Conservation (phyloP, 2,797 vertebrate genomes). For the Anguilla anguilla region DNA sequence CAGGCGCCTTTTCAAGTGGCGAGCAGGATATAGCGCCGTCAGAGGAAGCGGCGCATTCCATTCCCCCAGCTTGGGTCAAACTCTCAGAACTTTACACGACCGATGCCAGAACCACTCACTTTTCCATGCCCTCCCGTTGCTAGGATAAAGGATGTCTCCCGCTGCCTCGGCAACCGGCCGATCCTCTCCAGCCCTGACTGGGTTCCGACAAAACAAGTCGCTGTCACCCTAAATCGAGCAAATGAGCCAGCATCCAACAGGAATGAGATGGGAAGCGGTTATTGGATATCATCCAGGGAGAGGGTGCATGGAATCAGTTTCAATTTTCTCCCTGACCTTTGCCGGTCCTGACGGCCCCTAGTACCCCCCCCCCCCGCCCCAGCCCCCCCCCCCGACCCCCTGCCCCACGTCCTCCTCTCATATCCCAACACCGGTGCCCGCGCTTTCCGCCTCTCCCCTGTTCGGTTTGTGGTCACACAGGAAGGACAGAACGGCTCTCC, state of each 20-base stretch:
- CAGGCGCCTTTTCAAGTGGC: constrained; percentile 65
- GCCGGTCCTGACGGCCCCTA: background rate
- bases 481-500: constrained; percentile 61
- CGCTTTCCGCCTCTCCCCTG: constrained; percentile 62
- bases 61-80: constrained; percentile 59
- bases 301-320: constrained; percentile 59
- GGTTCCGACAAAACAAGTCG: constrained; percentile 70
- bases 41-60: constrained; percentile 68
- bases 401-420: background rate
- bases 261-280: constrained; percentile 70
- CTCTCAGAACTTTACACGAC: constrained; percentile 65
- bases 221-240: constrained; percentile 81
- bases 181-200: constrained; percentile 67
- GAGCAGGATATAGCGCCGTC: constrained; percentile 75
- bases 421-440: constrained; percentile 38
- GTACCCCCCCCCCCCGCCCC: background rate
- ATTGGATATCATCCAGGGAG: constrained; percentile 75
- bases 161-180: constrained; percentile 57
- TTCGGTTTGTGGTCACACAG: constrained; percentile 51
- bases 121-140: constrained; percentile 75
- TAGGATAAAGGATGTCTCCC: constrained; percentile 73
- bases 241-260: constrained; percentile 68
- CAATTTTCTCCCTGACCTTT: constrained; percentile 65
- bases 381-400: background rate
- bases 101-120: constrained; percentile 66